phyloP scores from a whole-genome alignment of 2,888 invertebrate species.

The Tachina grossa region DNA sequence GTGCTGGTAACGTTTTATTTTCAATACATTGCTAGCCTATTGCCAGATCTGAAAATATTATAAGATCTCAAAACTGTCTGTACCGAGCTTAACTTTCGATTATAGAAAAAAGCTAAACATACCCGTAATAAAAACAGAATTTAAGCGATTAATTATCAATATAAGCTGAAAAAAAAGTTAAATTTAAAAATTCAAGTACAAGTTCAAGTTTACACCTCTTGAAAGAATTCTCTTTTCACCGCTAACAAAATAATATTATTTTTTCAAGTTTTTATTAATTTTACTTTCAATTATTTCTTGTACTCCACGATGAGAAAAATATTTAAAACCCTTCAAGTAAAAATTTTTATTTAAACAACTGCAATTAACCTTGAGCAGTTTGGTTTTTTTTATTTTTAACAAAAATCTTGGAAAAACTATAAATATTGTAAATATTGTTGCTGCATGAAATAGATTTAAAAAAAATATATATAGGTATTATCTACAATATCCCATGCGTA shows the following conservation, averaged over 20 bases:
- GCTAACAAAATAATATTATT: constrained; percentile 25
- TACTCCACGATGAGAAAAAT: constrained; percentile 1
- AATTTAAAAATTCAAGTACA: neutral
- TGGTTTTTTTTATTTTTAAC: constrained; percentile 27
- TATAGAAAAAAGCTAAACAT: too few relatives aligned
- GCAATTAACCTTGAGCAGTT: constrained; percentile 61
- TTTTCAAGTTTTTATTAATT: constrained; percentile 30
- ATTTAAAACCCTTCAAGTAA: constrained; percentile 13
- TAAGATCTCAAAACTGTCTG: too few relatives aligned
- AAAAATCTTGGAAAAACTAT: constrained; percentile 4
- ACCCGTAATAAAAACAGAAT: too few relatives aligned
- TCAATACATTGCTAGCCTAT: too few relatives aligned
- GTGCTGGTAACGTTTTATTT: too few relatives aligned
- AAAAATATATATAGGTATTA: too few relatives aligned
- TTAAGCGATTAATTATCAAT: neutral
- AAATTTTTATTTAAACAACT: constrained; percentile 28
- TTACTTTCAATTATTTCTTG: constrained; percentile 37
- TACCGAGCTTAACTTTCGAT: too few relatives aligned
- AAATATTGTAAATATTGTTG: constrained; percentile 17
- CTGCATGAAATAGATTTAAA: constrained; percentile 3
- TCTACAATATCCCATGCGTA: constrained; percentile 24
- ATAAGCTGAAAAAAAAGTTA: neutral
- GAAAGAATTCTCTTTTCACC: neutral
- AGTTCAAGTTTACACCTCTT: constrained; percentile 11
- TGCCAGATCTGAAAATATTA: too few relatives aligned